phyloP scores from a whole-genome alignment of 2,113 vertebrate species.

The Poecile atricapillus region DNA sequence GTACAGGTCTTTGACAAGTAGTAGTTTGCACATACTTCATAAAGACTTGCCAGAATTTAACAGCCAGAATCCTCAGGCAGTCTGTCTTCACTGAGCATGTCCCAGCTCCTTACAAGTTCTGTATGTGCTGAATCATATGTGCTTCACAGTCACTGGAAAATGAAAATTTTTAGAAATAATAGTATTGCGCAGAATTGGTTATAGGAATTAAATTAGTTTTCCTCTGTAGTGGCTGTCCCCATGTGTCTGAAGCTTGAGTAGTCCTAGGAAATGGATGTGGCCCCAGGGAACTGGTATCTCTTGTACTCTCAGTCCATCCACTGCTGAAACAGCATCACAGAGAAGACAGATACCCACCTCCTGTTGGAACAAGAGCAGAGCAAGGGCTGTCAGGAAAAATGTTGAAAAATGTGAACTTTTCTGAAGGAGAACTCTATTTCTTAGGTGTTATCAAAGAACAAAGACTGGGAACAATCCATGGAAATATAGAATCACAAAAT shows the following conservation, averaged over 20 bases:
- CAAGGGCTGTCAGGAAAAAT: neutral
- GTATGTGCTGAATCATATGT: neutral
- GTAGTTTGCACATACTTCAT: neutral
- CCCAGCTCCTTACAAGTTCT: neutral
- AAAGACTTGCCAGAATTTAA: neutral
- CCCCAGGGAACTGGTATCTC: neutral
- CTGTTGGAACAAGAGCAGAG: neutral
- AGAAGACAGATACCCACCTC: neutral
- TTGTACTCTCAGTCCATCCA: fast-evolving
- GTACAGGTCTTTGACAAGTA: neutral
- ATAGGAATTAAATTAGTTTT: neutral
- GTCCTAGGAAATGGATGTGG: neutral
- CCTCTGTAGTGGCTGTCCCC: neutral
- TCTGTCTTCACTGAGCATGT: neutral
- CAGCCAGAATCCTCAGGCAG: neutral
- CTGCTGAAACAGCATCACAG: neutral
- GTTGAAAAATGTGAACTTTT: neutral
- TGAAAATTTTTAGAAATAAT: neutral
- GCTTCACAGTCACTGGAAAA: neutral
- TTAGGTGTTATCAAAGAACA: neutral
- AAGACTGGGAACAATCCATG: neutral
- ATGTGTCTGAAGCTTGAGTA: neutral
- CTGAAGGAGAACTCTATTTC: neutral
- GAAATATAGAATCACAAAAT: neutral
- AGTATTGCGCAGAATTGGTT: neutral